Evolutionary conservation across 1,140 invertebrate species (phyloP).

Genomic region (Drosophila pandora): DNA sequence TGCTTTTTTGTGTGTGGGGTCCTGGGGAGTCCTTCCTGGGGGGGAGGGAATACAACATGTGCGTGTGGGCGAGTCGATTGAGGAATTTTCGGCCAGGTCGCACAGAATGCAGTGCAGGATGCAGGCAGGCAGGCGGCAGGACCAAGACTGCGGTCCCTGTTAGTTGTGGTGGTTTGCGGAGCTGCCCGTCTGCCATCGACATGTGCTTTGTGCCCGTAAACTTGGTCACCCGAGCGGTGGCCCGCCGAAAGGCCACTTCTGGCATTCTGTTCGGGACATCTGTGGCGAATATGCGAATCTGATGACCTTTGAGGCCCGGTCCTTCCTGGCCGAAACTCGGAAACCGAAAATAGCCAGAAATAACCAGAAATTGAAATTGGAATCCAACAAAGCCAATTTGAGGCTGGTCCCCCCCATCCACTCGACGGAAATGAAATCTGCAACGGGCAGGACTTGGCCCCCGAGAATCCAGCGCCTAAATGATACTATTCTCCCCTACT

Average conservation of each 20-base stretch:
- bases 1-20: not conserved
- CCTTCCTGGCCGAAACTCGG: not conserved
- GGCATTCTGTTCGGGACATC: conserved; percentile 28
- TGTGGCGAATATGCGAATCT: conserved; percentile 28
- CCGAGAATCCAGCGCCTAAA: too few species aligned
- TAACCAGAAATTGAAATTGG: not conserved
- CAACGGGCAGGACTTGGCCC: too few species aligned
- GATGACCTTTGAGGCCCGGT: conserved; percentile 20
- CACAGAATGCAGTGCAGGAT: conserved; percentile 4
- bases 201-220: conserved; percentile 6
- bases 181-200: conserved; percentile 29
- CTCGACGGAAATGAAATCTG: too few species aligned
- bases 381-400: conserved; percentile 22
- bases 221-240: not conserved
- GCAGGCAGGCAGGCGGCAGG: not conserved
- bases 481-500: too few species aligned
- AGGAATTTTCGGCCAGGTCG: conserved; percentile 24
- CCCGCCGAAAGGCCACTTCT: conserved; percentile 7
- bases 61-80: conserved; percentile 6
- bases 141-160: conserved; percentile 2
- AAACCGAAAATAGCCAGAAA: not conserved
- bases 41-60: not conserved
- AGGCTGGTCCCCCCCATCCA: too few species aligned
- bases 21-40: not conserved
- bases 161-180: conserved; percentile 18